Base-by-base conservation (phyloP, 2,888 invertebrate genomes). In the Plebejus argus region DNA sequence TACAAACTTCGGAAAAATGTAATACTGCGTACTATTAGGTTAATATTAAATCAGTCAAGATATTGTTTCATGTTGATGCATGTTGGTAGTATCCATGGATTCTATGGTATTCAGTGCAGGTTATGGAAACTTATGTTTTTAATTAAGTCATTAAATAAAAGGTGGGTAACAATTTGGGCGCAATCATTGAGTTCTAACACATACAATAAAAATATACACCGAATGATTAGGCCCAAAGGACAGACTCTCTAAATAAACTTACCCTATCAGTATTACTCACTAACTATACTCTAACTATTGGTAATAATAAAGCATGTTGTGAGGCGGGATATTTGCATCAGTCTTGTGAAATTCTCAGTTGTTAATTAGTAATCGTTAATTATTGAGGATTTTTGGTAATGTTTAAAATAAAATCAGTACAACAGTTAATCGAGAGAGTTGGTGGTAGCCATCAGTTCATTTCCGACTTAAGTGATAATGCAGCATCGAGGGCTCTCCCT, bases 291-390 rank as follows among this genome's bases (percentile, higher is more conserved):
- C 90, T 93, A 90, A 88, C 87, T 91, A 89, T 91, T 93, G 93
- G 94, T 94, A 94, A 93, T 93, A 91, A 93, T 94, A 94, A 94
- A 94, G 94, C 94, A 94, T 94, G 93, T 94, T 89, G 91, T 93
- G 94, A 94, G 94, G 94, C 94, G 94, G 94, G 94, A 94, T 91
- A 94, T 94, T 94, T 93, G 93, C 92, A 93, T 94, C 94, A 94
- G 94, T 94, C 94, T 94, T 94, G 93, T 94, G 92, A 91, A 92
- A 92, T 92, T 93, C 88, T 94, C 91, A 92, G 90, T 89, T 87
- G 88, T 90, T 91, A 91, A 91, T 91, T 87, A 88, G 91, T 89
- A 91, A 89, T 87, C 86, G 83, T 84, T 90, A 90, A 86, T 88
- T 88, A 88, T 74, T 53, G 12, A 53, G 74, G 74, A 72, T 93